Evolutionary conservation across 2,113 vertebrate species (phyloP).

Genomic region (Arenaria interpres): DNA sequence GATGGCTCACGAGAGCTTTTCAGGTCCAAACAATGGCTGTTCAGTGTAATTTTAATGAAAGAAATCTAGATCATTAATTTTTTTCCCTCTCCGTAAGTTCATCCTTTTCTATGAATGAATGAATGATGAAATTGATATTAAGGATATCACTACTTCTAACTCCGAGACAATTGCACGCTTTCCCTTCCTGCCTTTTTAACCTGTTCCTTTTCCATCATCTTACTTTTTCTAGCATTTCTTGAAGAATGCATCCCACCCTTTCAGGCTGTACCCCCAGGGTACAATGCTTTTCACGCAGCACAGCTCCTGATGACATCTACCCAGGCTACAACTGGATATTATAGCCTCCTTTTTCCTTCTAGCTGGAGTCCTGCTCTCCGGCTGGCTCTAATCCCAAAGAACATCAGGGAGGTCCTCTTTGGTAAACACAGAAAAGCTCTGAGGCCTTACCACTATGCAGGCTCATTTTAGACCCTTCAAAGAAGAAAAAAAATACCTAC

Average conservation of each 20-base stretch:
- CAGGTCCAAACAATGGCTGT: background rate
- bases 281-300: background rate
- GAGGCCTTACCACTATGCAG: background rate
- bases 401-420: background rate
- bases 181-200: background rate
- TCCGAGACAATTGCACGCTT: background rate
- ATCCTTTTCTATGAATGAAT: background rate
- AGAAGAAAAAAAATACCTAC: background rate
- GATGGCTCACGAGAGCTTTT: background rate
- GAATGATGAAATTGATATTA: background rate
- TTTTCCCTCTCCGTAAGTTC: background rate
- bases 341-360: background rate
- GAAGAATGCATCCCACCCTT: background rate
- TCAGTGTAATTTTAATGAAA: background rate
- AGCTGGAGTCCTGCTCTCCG: background rate
- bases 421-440: background rate
- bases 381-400: background rate
- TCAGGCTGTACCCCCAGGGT: background rate
- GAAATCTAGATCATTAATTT: background rate
- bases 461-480: background rate
- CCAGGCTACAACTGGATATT: background rate
- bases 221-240: background rate
- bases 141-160: background rate
- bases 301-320: background rate
- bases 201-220: background rate